Evolutionary conservation across 2,888 invertebrate species (phyloP).

Genomic region (Apeira syringaria): DNA sequence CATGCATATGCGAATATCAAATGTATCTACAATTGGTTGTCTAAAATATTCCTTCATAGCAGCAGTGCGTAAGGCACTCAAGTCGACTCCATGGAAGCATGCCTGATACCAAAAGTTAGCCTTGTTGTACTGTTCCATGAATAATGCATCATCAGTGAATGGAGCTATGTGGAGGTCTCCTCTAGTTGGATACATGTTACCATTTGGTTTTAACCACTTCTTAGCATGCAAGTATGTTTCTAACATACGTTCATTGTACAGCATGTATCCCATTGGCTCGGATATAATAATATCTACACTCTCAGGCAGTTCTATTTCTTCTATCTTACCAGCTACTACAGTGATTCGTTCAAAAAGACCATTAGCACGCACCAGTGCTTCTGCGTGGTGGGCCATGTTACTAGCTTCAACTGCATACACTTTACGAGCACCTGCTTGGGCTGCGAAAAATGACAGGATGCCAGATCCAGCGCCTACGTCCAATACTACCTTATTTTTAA

Average conservation of each 20-base stretch:
- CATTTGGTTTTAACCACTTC: constrained; percentile 96
- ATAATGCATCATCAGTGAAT: constrained; percentile 98
- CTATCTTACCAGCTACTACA: constrained; percentile 98
- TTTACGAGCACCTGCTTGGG: constrained; percentile 97
- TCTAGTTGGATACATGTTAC: constrained; percentile 98
- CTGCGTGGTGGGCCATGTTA: constrained; percentile 98
- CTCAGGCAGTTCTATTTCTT: constrained; percentile 98
- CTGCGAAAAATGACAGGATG: constrained; percentile 98
- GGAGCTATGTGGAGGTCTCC: constrained; percentile 99
- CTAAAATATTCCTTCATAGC: constrained; percentile 99
- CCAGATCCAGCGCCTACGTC: constrained; percentile 99
- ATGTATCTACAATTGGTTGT: constrained; percentile 99
- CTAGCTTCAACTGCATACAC: constrained; percentile 99
- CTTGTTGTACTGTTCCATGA: constrained; percentile 99
- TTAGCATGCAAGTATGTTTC: constrained; percentile 99
- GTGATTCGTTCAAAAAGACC: constrained; percentile 93
- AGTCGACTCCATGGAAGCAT: constrained; percentile 98
- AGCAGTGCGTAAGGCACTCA: constrained; percentile 95
- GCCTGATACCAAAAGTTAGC: constrained; percentile 99
- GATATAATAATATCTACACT: constrained; percentile 98
- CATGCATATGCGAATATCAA: constrained; percentile 98
- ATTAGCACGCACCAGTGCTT: constrained; percentile 95
- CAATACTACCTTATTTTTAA: constrained; percentile 94
- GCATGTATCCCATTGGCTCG: constrained; percentile 99
- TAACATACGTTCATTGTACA: constrained; percentile 99